Evolutionary conservation across 2,113 vertebrate genomes (phyloP).

Genomic region (Meles meles): DNA sequence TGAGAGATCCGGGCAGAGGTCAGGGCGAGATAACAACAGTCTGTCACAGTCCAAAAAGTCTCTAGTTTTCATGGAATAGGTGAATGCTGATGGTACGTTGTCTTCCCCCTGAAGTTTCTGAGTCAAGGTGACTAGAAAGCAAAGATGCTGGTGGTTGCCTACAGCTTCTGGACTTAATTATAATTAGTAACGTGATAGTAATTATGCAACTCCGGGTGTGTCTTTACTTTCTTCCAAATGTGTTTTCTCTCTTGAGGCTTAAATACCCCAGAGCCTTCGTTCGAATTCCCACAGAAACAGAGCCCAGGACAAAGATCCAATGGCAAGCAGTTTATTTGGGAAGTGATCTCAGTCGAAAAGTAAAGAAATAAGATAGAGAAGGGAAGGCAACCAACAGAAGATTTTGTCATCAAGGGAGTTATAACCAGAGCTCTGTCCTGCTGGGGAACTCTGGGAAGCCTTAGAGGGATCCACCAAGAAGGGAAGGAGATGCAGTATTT

Average conservation of each 20-base stretch:
- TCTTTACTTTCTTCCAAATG: background rate
- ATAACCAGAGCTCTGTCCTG: background rate
- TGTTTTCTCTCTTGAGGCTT: background rate
- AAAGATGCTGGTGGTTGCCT: too few species aligned
- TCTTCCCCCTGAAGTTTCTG: background rate
- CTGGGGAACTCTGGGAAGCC: background rate
- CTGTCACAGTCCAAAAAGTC: background rate
- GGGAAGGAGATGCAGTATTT: background rate
- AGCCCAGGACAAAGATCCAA: background rate
- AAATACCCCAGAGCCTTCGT: background rate
- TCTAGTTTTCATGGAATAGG: background rate
- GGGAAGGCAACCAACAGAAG: background rate
- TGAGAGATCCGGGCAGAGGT: background rate
- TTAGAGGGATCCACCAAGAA: background rate
- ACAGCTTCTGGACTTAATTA: background rate
- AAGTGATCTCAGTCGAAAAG: background rate
- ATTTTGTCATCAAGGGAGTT: background rate
- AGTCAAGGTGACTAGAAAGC: background rate
- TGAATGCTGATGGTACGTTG: background rate
- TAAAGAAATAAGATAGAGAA: background rate
- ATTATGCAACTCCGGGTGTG: background rate
- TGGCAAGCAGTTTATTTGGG: background rate
- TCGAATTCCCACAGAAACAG: background rate
- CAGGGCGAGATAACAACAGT: background rate
- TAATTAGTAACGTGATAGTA: background rate